Conservation (phyloP, 2,888 invertebrate genomes). For the Teleiodes luculella region DNA sequence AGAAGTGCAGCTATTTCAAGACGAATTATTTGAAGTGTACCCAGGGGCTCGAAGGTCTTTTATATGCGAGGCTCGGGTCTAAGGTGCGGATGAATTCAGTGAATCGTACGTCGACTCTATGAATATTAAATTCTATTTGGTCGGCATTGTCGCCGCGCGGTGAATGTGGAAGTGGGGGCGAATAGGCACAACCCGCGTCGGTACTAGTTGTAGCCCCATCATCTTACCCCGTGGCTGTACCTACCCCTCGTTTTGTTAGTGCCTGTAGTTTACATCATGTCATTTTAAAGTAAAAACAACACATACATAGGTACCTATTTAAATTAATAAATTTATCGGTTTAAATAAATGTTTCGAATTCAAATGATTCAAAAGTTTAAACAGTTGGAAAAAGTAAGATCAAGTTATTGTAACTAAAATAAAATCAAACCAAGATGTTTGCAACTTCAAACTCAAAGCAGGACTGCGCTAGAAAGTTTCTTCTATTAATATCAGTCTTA, state of each 20-base stretch:
- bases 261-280: neutral
- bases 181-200: neutral
- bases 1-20: conserved; percentile 65
- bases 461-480: neutral
- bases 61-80: conserved; percentile 69
- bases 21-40: conserved; percentile 72
- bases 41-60: conserved; percentile 68
- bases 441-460: neutral
- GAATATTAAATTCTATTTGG: conserved; percentile 77
- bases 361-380: no score
- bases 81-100: conserved; percentile 75
- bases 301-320: no score
- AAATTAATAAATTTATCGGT: no score
- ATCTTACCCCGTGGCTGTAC: neutral
- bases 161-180: conserved; percentile 53
- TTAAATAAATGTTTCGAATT: no score
- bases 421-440: neutral
- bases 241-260: neutral
- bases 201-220: neutral
- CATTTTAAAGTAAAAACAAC: no score
- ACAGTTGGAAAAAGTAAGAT: no score
- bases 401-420: no score
- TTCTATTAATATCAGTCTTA: conserved; percentile 12
- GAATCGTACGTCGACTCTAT: conserved; percentile 75
- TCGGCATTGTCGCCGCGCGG: conserved; percentile 65